Evolutionary conservation across 2,888 invertebrate genomes (phyloP), one percentile per base, ranked within the genome.

Genomic region (Melanargia galathea): DNA sequence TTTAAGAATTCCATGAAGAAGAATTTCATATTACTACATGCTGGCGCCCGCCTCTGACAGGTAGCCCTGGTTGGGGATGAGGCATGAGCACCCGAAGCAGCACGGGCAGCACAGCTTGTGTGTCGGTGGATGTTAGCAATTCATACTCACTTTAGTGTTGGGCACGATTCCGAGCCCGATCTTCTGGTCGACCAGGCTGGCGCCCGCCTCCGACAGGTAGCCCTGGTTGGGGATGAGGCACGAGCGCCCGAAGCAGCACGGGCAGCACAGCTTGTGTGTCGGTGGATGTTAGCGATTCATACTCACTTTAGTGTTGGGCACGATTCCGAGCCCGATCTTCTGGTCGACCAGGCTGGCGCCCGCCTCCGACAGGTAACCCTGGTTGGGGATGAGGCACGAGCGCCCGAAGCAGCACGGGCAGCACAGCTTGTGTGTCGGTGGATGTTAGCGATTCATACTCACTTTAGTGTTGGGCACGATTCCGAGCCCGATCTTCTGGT

Each of bases 381-480:
- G 99, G 93, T 99, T 99, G 73, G 99, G 99, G 77, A 99, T 98
- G 65, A 99, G 93, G 86, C 99, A 99, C 35, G 98, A 97, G 52
- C 99, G 94, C 0, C 99, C 99, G 90, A 99, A 99, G 91, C 99
- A 99, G 84, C 99, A 99, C 0, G 99, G 97, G 82, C 97, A 98
- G 81, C 99, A 99, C 70, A 98, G 86, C 87, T 98, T 98, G 92
- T 99, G 99, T 96, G 99, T 97, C 98, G 11, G 40, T 40, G 6
- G 1, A 6, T 1, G 13, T 16, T 11, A 43, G 6, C 13, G 3
- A 0, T 1, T 5, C 20, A 8, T 2, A 8, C 48, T 78, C 45
- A 96, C 97, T 90, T 96, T 96, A 58, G 99, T 99, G 88, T 98
- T 99, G 68, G 99, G 99, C 77, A 99, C 99, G 76, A 99, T 94